A percentile compares a stretch with the other conserved stretches of the same genome.
These are phyloP conservation scores for Diadromus collaris DNA, from an alignment of 2,888 invertebrate genomes.

Conservation along the genomic window DNA sequence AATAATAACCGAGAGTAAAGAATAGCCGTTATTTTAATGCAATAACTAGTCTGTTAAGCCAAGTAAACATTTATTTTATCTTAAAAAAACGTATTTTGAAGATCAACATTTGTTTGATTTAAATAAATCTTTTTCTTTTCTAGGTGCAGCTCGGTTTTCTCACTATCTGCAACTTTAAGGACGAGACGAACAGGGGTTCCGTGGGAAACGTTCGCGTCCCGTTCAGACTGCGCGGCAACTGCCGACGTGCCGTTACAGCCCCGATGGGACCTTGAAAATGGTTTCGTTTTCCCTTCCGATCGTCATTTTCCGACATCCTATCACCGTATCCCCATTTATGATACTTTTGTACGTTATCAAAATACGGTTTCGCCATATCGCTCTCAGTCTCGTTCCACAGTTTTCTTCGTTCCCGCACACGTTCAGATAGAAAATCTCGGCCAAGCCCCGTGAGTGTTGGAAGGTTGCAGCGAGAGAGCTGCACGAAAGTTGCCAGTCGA, in stretches of 20 bases:
- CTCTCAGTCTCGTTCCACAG: constrained; percentile 10
- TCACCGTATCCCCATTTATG: constrained; percentile 27
- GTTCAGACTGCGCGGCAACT: neutral
- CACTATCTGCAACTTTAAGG: neutral
- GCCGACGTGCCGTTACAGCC: neutral
- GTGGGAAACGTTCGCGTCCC: constrained; percentile 15
- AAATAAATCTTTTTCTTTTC: no score
- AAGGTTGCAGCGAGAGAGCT: no score
- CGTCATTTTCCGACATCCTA: constrained; percentile 13
- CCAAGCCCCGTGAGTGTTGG: neutral
- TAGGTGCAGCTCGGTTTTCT: neutral
- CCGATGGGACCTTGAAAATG: constrained; percentile 2
- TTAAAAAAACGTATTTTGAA: no score
- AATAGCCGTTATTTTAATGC: no score
- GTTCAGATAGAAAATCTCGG: constrained; percentile 12
- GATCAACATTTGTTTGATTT: no score
- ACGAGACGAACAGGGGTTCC: neutral
- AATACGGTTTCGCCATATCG: constrained; percentile 37
- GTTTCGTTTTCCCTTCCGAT: constrained; percentile 6
- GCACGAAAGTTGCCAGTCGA: no score
- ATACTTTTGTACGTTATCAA: constrained; percentile 34
- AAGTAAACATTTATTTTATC: no score
- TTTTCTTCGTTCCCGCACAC: constrained; percentile 16
- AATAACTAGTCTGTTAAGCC: no score
- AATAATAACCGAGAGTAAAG: no score